phyloP scores from a whole-genome alignment of 2,113 vertebrate species.

The Chaetorhynchus papuensis region DNA sequence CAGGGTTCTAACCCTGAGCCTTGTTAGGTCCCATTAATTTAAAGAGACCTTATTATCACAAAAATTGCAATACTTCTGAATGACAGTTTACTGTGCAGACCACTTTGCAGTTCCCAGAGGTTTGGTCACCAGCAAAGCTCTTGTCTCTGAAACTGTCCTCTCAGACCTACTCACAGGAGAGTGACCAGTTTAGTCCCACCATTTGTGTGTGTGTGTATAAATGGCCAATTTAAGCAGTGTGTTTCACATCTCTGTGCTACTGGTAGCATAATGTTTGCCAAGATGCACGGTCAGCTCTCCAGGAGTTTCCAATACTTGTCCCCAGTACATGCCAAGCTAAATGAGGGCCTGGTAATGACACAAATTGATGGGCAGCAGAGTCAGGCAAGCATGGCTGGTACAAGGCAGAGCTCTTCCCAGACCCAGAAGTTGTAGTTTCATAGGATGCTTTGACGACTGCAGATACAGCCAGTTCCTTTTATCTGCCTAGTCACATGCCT shows the following conservation, averaged over 20 bases:
- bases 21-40: not conserved
- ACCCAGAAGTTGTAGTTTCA: not conserved
- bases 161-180: not conserved
- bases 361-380: not conserved
- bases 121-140: not conserved
- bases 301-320: not conserved
- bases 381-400: not conserved
- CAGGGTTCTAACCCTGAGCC: not conserved
- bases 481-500: not conserved
- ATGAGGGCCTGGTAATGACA: not conserved
- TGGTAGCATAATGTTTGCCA: not conserved
- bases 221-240: not conserved
- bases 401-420: not conserved
- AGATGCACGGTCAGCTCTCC: not conserved
- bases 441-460: fast-evolving
- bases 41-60: not conserved
- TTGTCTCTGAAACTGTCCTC: not conserved
- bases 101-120: not conserved
- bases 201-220: not conserved
- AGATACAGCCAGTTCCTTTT: not conserved
- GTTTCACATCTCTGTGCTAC: not conserved
- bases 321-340: not conserved
- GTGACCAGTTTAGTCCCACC: not conserved
- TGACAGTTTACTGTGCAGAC: not conserved
- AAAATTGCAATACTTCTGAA: not conserved